Evolutionary conservation across 2,888 invertebrate genomes (phyloP), one percentile per base, ranked within the genome.

Genomic region (Anarsia innoxiella): DNA sequence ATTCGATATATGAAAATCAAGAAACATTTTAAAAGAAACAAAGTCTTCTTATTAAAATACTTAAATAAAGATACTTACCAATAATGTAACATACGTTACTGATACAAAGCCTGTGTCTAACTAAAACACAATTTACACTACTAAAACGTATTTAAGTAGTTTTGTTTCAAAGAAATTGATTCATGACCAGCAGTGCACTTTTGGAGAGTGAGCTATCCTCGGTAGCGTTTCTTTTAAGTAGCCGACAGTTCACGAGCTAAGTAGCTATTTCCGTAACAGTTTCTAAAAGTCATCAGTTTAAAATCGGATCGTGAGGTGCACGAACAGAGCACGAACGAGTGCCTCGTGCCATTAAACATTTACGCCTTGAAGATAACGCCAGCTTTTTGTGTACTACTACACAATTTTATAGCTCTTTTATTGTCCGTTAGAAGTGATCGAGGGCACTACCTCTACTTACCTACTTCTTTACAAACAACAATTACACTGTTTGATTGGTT

Each of bases 271-370:
- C 67, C 66, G 68, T 66, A 63, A 62, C 69, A 61, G 56, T 57
- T 61, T 63, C 66, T 68, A 70, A 68, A 74, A 78, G 72, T 75
- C 72, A 77, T 78, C 75, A 74, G 74, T 79, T 82, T 77, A 71
- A 79, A 80, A 78, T 76, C 70, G 62, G 69, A 68, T 71, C 63
- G 62, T 48, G 56, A 65, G 64, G 58, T 66, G 65, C 65, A n/a
- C n/a, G n/a, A n/a, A n/a, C n/a, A n/a, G n/a, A n/a, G 57, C 60
- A 64, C 65, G 65, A 57, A 54, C 56, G 56, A 54, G 28, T 12
- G 12, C 11, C 28, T 28, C 62, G 51, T 56, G 61, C 75, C 70
- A 74, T 79, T 77, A 80, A 83, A 76, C 67, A 73, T 80, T 78
- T 74, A 83, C 65, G 74, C 61, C 58, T 65, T 60, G 46, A 56